Base-by-base conservation (phyloP, 2,888 invertebrate genomes). In the Caenorhabditis japonica region DNA sequence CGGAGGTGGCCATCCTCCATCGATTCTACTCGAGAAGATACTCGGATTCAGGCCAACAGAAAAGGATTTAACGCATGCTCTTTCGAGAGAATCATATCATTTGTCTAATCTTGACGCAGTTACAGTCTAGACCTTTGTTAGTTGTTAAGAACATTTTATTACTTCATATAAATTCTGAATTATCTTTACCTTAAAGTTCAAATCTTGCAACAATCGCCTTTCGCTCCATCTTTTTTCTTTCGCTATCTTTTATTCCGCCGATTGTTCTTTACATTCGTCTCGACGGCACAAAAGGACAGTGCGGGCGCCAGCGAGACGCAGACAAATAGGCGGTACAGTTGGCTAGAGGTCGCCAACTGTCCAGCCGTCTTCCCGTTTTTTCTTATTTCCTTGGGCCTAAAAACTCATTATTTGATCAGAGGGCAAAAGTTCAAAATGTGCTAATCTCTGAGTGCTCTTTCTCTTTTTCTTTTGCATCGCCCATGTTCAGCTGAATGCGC, bases 1-100 rank as follows among this genome's bases (percentile, higher is more conserved):
- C 44, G 86, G 86, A 21, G 86, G 86, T 19, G 84, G 86, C 25
- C 75, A 79, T 13, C 84, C 84, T 10, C 84, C 86, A 8, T 55
- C 75, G 4, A 62, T 80, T 15, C 72, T 86, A 5, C 75, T 86
- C 4, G 73, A 78, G 44, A 77, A 71, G 38, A 81, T 82, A 27
- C 71, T 87, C 21, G 83, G 83, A 7, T 76, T 77, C 36, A 52
- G 74, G 4, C 83, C 83, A 8, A 75, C 76, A 4, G 52, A 76
- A 21, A 55, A 74, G 10, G 73, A 80, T 55, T 64, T 84, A 19
- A 79, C 80, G 19, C 43, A 51, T 3, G 76, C 80, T 10, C 60
- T 82, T 5, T 58, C 60, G 4, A 72, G 60, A 27, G 76, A 80
- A 55, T 64, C 76, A 15, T 60, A 44, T 19, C 73, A 76, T 47